A percentile compares a stretch with the other conserved stretches of the same genome.
Evolutionary conservation across 2,888 invertebrate genomes (phyloP).

Genomic region (Dryobotodes eremita): DNA sequence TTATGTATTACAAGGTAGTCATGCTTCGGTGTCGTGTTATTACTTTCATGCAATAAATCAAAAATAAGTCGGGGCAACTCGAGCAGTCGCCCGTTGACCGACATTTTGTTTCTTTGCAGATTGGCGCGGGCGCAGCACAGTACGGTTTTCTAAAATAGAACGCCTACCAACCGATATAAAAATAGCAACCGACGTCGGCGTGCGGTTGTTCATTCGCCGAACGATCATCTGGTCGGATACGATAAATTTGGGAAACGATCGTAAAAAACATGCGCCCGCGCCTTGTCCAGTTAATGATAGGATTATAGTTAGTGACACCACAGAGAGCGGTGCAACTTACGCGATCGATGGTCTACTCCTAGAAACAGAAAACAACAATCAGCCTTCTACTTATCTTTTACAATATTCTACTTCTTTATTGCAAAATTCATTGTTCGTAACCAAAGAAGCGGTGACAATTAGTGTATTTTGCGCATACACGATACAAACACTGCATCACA

Average conservation of each 20-base stretch:
- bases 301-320: slow-evolving; percentile 90
- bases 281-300: slow-evolving; percentile 85
- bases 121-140: slow-evolving; percentile 87
- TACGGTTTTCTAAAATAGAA: slow-evolving; percentile 85
- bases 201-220: slow-evolving; percentile 75
- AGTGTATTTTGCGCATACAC: slow-evolving; percentile 81
- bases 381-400: slow-evolving; percentile 85
- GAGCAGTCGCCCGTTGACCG: slow-evolving; percentile 83
- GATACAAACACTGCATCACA: slow-evolving; percentile 81
- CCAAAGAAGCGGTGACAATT: slow-evolving; percentile 85
- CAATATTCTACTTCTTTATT: slow-evolving; percentile 78
- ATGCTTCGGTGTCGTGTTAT: slow-evolving; percentile 83
- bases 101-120: slow-evolving; percentile 82
- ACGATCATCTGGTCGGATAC: slow-evolving; percentile 79
- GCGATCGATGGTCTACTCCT: slow-evolving; percentile 91
- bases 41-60: slow-evolving; percentile 81
- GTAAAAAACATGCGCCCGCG: slow-evolving; percentile 82
- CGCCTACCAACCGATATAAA: slow-evolving; percentile 82
- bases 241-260: slow-evolving; percentile 73
- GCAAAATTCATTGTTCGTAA: slow-evolving; percentile 76
- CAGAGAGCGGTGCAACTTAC: slow-evolving; percentile 91
- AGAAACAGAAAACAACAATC: slow-evolving; percentile 91
- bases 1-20: slow-evolving; percentile 79
- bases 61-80: slow-evolving; percentile 78
- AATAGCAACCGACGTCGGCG: slow-evolving; percentile 81